phyloP scores from a whole-genome alignment of 2,113 vertebrate genomes.

The Myrmecobius fasciatus region DNA sequence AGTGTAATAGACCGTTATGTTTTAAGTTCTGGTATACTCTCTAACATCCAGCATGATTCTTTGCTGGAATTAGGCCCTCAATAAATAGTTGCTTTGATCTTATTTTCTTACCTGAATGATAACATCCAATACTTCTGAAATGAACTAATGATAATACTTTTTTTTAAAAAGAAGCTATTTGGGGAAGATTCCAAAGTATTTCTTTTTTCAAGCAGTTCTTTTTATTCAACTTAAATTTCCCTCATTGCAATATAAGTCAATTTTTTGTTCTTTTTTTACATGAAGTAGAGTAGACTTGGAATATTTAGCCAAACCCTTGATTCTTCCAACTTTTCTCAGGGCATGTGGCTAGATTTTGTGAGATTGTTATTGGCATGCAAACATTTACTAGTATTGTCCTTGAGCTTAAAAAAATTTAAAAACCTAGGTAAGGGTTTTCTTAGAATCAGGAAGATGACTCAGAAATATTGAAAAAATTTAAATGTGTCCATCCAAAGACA shows the following conservation, averaged over 20 bases:
- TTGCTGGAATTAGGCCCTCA: background rate
- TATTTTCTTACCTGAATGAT: background rate
- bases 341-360: constrained; percentile 57
- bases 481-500: constrained; percentile 27
- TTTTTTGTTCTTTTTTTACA: constrained; percentile 64
- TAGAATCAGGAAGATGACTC: constrained; percentile 56
- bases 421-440: constrained; percentile 61
- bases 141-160: background rate
- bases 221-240: constrained; percentile 37
- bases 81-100: constrained; percentile 7
- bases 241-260: constrained; percentile 42
- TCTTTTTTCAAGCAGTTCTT: constrained; percentile 51
- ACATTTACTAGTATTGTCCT: constrained; percentile 61
- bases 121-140: background rate
- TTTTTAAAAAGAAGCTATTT: constrained; percentile 35
- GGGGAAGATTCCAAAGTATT: constrained; percentile 37
- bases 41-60: background rate
- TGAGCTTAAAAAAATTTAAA: constrained; percentile 53
- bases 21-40: background rate
- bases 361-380: constrained; percentile 57
- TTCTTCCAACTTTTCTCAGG: constrained; percentile 61
- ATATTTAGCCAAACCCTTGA: constrained; percentile 61
- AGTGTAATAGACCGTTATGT: background rate
- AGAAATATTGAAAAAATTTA: background rate
- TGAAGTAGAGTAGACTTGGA: constrained; percentile 69